These are phyloP conservation scores for Drosophila murphyi DNA, from an alignment of 1,140 invertebrate genomes.

Conservation along the genomic window DNA sequence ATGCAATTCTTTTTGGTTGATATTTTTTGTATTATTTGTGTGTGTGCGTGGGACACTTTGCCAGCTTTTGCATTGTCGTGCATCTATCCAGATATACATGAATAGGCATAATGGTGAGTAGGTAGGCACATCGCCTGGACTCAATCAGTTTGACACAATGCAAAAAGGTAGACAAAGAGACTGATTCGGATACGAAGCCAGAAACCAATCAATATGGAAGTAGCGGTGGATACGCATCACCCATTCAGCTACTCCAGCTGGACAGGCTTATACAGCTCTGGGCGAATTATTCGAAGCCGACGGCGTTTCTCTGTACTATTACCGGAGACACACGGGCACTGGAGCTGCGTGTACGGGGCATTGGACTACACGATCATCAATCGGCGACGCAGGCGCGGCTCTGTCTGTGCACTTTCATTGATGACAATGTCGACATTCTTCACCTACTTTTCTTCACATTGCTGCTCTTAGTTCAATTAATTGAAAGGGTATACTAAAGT, in stretches of 20 bases:
- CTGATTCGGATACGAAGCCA: too few relatives aligned
- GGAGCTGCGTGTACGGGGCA: slow-evolving; percentile 60
- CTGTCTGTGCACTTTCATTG: slow-evolving; percentile 54
- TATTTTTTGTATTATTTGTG: neutral
- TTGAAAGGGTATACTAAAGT: too few relatives aligned
- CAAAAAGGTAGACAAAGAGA: too few relatives aligned
- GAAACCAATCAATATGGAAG: too few relatives aligned
- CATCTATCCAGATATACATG: too few relatives aligned
- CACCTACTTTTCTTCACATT: too few relatives aligned
- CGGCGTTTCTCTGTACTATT: slow-evolving; percentile 68
- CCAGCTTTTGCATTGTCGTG: too few relatives aligned
- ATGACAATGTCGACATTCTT: slow-evolving; percentile 23
- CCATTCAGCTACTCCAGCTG: too few relatives aligned
- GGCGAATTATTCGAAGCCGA: slow-evolving; percentile 76
- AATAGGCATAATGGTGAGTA: neutral
- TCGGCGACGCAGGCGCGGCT: neutral
- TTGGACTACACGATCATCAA: slow-evolving; percentile 27
- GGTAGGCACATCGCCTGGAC: too few relatives aligned
- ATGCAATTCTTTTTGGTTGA: neutral
- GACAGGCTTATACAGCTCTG: slow-evolving; percentile 54
- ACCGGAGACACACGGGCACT: slow-evolving; percentile 70
- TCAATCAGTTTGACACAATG: too few relatives aligned
- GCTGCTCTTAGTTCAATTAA: too few relatives aligned
- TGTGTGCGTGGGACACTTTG: neutral
- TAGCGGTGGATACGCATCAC: too few relatives aligned